Evolutionary conservation across 1,140 invertebrate species (phyloP), one percentile per base, ranked within the genome.

Genomic region (Rhopalosiphum padi): DNA sequence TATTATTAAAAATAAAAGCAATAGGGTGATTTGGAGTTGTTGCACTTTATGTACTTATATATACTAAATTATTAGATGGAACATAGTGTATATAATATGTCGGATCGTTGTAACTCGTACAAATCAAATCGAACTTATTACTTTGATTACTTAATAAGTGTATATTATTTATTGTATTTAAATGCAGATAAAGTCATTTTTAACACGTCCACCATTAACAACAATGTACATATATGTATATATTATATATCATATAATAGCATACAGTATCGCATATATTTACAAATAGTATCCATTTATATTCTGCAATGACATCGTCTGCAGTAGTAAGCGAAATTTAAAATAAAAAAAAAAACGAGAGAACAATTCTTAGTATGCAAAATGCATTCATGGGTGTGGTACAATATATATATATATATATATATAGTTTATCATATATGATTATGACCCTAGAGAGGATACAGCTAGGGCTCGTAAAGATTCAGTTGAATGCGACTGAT

Each of bases 281-380:
- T 6, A 77, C 18, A n/a, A n/a, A 77, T 77, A 77, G 15, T 35
- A n/a, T 77, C n/a, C 30, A 77, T 77, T 77, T 83, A 83, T 83
- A 77, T 77, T 77, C 60, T 77, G n/a, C 60, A 77, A n/a, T 77
- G 60, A 77, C 60, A n/a, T n/a, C 60, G 60, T 35, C 60, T 77
- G 60, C 60, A 35, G 60, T 15, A 77, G n/a, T 15, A n/a, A 77
- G 30, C n/a, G 0, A n/a, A 77, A 77, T 30, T n/a, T 77, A n/a
- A n/a, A n/a, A 77, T n/a, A 77, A 77, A 77, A 77, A n/a, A 77
- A 77, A 77, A 77, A n/a, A 22, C 23, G 41, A 1, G 4, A 22
- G 23, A 43, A 85, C 41, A 41, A 85, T 43, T 85, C 23, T n/a
- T 77, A 77, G 5, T 41, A 85, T 85, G 83, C 37, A 85, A 85